Base-by-base conservation (phyloP, 92 coral and sea anemone genomes). In the Palythoa grandiflora region DNA sequence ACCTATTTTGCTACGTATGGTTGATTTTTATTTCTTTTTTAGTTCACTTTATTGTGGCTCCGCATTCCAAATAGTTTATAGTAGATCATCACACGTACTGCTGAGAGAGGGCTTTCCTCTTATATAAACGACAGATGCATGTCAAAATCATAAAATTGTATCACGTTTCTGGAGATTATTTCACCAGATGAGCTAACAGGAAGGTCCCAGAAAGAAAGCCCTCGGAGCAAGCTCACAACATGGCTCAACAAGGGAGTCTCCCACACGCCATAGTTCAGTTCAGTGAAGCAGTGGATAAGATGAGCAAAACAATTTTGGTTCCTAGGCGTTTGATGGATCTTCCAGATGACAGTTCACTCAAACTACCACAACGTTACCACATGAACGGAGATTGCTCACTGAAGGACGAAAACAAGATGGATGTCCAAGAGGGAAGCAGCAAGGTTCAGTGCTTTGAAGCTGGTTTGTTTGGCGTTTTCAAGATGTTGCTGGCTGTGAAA, bases 251-350 rank as follows among this genome's bases (percentile, higher is more conserved):
- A 14, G 75, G 73, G 57, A 91, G 83, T 71, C 88, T 91, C 1
- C 89, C 91, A 28, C 91, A 91, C 37, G 83, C 68, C 17, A 63
- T 91, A 1, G 74, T 81, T 53, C 91, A 88, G 50, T 91, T 91
- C 75, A 78, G 83, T 5, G 84, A 88, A 84, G 91, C 94, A 20
- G 87, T 91, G 1, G 92, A 91, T 0, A 74, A 88, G 38, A 91
- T 91, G 94, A 88, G 77, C 54, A 79, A 75, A 55, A 88, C 87
- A 16, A 90, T 91, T 14, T 35, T 91, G 40, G 94, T 91, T 17
- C 94, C 94, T 3, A 88, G 86, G n/a, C 89, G 89, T 36, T 61
- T 91, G 63, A 88, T 91, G 52, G 94, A 88, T 66, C 87, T 91
- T 9, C 79, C 94, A 40, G 80, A 66, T 1, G 86, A 81, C 59